A percentile compares a stretch with the other conserved stretches of the same genome.
Conservation (phyloP, 2,113 vertebrate genomes). For the Gopherus evgoodei region DNA sequence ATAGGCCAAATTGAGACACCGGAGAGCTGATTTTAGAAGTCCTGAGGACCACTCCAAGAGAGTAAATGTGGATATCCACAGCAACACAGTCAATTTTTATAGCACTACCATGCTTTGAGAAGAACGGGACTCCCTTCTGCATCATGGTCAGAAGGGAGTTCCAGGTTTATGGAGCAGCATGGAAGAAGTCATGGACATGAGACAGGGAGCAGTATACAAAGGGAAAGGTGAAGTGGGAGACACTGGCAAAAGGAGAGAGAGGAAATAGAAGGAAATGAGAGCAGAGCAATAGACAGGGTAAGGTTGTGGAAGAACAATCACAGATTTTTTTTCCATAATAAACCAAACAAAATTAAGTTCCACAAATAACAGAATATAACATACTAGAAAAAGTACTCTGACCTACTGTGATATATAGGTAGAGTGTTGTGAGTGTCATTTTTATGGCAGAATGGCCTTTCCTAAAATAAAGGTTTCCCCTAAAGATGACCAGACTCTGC, state of each 20-base stretch:
- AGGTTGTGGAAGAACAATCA: background rate
- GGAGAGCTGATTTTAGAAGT: background rate
- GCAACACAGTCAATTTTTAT: background rate
- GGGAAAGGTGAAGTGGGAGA: background rate
- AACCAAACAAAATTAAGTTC: background rate
- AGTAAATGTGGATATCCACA: background rate
- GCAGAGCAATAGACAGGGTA: background rate
- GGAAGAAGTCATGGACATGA: background rate
- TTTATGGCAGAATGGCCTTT: background rate
- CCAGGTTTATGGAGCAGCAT: background rate
- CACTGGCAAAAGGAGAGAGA: background rate
- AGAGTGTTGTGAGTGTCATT: background rate
- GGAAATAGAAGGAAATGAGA: background rate
- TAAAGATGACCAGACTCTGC: background rate
- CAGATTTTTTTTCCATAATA: background rate
- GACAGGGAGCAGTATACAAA: background rate
- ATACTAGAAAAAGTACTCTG: background rate
- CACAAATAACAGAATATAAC: background rate
- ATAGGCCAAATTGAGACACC: background rate
- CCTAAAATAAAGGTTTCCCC: background rate
- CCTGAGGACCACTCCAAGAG: accelerated
- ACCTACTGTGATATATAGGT: background rate
- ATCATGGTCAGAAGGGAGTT: background rate
- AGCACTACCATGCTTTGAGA: background rate
- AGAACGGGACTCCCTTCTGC: background rate